phyloP scores from a whole-genome alignment of 2,113 vertebrate species.

The Cynoglossus semilaevis region DNA sequence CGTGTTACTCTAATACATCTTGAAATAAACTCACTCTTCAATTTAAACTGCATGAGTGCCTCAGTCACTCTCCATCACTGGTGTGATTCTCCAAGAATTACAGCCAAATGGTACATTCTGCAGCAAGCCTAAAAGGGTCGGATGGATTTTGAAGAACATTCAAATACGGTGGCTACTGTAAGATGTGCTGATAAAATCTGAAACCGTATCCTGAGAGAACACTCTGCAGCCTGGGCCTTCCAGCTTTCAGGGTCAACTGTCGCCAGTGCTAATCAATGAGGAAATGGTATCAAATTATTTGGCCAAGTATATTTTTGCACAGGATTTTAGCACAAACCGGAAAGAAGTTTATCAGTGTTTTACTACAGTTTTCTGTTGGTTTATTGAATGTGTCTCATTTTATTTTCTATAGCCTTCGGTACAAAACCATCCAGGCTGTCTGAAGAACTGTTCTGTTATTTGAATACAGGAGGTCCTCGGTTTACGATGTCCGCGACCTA shows the following conservation, averaged over 20 bases:
- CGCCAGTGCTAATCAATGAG: constrained; percentile 11
- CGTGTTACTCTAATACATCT: constrained; percentile 15
- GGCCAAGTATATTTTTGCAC: constrained; percentile 17
- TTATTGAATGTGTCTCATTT: too few relatives aligned
- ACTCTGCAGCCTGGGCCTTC: constrained; percentile 31
- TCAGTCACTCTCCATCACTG: constrained; percentile 24
- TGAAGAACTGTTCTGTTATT: too few relatives aligned
- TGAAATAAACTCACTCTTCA: constrained; percentile 16
- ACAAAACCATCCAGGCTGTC: too few relatives aligned
- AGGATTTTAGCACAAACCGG: constrained; percentile 33
- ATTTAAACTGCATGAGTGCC: constrained; percentile 38
- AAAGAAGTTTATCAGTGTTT: not conserved
- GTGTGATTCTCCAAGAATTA: constrained; percentile 35
- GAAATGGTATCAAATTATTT: constrained; percentile 23
- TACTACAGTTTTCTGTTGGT: too few relatives aligned
- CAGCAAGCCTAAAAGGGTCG: constrained; percentile 26
- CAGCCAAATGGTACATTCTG: constrained; percentile 22
- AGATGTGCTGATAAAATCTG: constrained; percentile 41
- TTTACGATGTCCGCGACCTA: too few relatives aligned
- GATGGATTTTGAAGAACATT: constrained; percentile 50
- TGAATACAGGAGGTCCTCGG: too few relatives aligned
- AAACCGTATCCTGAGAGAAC: constrained; percentile 39
- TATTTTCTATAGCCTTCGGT: too few relatives aligned
- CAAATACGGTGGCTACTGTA: constrained; percentile 13
- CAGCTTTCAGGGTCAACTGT: constrained; percentile 21